Conservation (phyloP, 1,140 invertebrate genomes). For the Drosophila nikananu region DNA sequence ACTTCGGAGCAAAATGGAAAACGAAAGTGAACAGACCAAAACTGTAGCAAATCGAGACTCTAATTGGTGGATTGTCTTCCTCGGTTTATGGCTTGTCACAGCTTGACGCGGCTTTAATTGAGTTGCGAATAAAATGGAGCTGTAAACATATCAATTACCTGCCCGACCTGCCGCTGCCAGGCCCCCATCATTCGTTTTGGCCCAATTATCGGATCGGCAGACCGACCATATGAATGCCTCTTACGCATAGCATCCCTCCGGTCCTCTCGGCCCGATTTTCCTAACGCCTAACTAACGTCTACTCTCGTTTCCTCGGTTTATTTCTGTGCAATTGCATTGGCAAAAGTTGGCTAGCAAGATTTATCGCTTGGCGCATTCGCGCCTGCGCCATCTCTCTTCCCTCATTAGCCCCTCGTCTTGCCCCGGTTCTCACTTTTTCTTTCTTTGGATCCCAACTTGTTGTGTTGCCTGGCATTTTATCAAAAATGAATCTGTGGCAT, state of each 20-base stretch:
- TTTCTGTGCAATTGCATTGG: slow-evolving; percentile 21
- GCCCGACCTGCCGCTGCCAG: slow-evolving; percentile 51
- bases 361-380: slow-evolving; percentile 22
- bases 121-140: slow-evolving; percentile 71
- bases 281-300: slow-evolving; percentile 2
- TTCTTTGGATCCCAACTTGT: slow-evolving; percentile 60
- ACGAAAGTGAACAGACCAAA: slow-evolving; percentile 43
- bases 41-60: slow-evolving; percentile 58
- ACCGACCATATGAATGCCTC: slow-evolving; percentile 8
- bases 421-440: slow-evolving; percentile 64
- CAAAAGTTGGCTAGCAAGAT: slow-evolving; percentile 35
- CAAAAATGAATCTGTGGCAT: slow-evolving; percentile 77
- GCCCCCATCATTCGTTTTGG: slow-evolving; percentile 42
- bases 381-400: slow-evolving; percentile 19
- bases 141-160: slow-evolving; percentile 80
- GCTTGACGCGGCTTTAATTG: slow-evolving; percentile 72
- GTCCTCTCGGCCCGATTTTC: slow-evolving; percentile 1
- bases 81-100: slow-evolving; percentile 49
- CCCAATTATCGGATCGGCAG: slow-evolving; percentile 67
- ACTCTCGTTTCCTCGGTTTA: slow-evolving; percentile 29
- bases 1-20: slow-evolving; percentile 29
- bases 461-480: slow-evolving; percentile 75
- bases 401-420: slow-evolving; percentile 8
- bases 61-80: slow-evolving; percentile 66
- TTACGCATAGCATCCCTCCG: slow-evolving; percentile 24